Evolutionary conservation across 2,797 vertebrate species (phyloP), one percentile per base, ranked within the genome.

Genomic region (Nothura maculosa): DNA sequence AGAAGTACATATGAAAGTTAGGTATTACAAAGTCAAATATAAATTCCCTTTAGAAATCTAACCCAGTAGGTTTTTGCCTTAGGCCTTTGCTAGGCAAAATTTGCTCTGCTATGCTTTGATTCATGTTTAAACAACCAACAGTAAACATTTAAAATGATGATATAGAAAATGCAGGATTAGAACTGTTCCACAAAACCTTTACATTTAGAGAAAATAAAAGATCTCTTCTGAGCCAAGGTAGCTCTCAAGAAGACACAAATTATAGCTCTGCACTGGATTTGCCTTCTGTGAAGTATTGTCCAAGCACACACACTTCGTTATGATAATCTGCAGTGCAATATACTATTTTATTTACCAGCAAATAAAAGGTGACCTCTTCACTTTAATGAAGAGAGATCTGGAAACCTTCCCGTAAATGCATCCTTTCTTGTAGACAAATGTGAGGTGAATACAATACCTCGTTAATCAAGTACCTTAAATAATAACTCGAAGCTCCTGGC

Each of bases 301-400:
- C 72, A 94, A 82, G 85, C 60, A 84, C 52, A 88, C 67, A 90
- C 64, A 87, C 43, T 85, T 83, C 91, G 67, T 68, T 91, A 88
- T 48, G 77, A 61, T 85, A 93, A 94, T 92, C 45, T 88, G 27
- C 75, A 90, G 34, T 52, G 58, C 68, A 95, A 92, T 75, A 63
- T 50, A 89, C 76, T 95, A 36, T 95, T 97, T 95, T 94, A 95
- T 92, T 92, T 92, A 96, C 73, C 94, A 91, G 78, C 63, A 90
- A 90, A 94, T 92, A 94, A 94, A 96, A 95, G 68, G 70, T 82
- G 91, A 94, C 77, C 89, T 84, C 58, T 92, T 68, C 88, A 76
- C 75, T 96, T 94, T 94, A 96, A 92, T 96, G 92, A 95, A 94
- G 95, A 92, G 89, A 60, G 74, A 87, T 77, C 91, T 96, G 92